These are phyloP conservation scores for Regulus satrapa DNA, from an alignment of 2,113 vertebrate species.

Conservation along the genomic window DNA sequence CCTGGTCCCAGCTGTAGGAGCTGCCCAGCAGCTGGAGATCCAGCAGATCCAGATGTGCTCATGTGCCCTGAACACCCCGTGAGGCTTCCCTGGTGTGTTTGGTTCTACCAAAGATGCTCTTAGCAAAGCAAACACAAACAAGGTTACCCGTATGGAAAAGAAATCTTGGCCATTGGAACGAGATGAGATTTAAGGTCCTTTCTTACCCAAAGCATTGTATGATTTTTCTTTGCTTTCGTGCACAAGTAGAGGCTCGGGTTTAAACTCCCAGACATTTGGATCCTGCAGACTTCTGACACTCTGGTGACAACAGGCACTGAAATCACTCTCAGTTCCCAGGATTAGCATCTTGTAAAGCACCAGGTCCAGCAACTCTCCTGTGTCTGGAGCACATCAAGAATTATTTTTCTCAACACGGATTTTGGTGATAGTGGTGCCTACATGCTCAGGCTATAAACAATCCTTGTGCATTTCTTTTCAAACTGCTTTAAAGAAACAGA, in stretches of 20 bases:
- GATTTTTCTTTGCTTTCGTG: background rate
- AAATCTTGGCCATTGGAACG: background rate
- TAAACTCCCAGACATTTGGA: background rate
- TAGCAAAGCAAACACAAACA: background rate
- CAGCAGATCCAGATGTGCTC: background rate
- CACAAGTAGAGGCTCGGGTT: rapidly evolving
- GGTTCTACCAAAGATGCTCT: background rate
- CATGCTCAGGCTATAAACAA: background rate
- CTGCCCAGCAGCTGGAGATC: background rate
- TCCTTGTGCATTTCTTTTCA: background rate
- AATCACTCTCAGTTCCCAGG: background rate
- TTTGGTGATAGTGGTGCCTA: background rate
- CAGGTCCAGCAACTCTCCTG: background rate
- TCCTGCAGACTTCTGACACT: background rate
- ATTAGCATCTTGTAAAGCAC: background rate
- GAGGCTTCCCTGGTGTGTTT: background rate
- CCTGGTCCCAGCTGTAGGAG: background rate
- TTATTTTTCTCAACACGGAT: background rate
- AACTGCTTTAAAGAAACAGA: background rate
- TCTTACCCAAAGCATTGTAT: background rate
- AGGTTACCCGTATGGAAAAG: background rate
- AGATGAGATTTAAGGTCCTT: background rate
- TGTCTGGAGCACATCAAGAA: background rate
- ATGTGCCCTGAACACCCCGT: background rate
- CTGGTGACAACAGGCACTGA: background rate